Conservation (phyloP, 1,140 invertebrate genomes). For the Orius insidiosus region DNA sequence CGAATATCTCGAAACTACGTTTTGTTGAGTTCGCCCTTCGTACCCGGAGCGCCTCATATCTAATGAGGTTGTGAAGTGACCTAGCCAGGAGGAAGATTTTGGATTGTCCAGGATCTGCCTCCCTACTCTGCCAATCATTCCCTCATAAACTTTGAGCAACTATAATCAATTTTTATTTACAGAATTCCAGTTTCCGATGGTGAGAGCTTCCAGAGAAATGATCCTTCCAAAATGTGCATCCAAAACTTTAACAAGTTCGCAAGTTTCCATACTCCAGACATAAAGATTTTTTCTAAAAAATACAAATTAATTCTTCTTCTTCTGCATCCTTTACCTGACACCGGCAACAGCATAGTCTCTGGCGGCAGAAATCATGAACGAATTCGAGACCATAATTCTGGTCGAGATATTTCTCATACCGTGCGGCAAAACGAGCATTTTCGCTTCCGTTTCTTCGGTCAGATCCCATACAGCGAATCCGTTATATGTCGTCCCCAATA, state of each 20-base stretch:
- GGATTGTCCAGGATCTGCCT: no score
- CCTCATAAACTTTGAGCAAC: no score
- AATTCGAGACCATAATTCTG: slow-evolving; percentile 64
- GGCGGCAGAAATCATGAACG: slow-evolving; percentile 74
- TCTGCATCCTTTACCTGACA: slow-evolving; percentile 54
- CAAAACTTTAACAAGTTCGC: slow-evolving; percentile 71
- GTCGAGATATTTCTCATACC: slow-evolving; percentile 86
- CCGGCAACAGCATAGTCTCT: slow-evolving; percentile 88
- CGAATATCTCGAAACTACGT: no score
- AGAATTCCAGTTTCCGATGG: slow-evolving; percentile 79
- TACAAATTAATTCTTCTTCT: slow-evolving; percentile 1
- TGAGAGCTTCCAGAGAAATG: slow-evolving; percentile 72
- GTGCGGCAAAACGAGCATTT: slow-evolving; percentile 63
- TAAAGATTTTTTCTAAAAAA: slow-evolving; percentile 76
- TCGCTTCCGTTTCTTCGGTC: slow-evolving; percentile 25
- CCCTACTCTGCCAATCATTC: no score
- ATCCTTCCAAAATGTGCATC: slow-evolving; percentile 96
- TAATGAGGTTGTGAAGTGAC: no score
- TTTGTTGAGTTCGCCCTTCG: no score
- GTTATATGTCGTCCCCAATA: slow-evolving; percentile 70
- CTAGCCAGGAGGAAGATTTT: no score
- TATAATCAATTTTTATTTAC: slow-evolving; percentile 24
- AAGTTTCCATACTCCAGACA: slow-evolving; percentile 70
- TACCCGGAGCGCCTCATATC: no score
- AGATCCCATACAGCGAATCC: slow-evolving; percentile 61